Evolutionary conservation across 2,113 vertebrate species (phyloP).

Genomic region (Peromyscus californicus): DNA sequence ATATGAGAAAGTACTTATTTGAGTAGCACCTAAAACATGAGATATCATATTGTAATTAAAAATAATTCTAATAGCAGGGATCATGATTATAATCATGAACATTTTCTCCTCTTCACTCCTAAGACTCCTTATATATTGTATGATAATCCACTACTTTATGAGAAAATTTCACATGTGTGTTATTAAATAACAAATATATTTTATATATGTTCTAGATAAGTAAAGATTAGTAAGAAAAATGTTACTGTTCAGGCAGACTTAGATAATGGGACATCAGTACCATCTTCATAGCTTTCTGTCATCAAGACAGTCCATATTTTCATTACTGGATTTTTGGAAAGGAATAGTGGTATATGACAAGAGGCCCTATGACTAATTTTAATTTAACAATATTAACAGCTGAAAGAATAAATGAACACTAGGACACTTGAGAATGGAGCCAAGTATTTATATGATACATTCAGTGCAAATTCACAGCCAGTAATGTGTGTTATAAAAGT

Average conservation of each 20-base stretch:
- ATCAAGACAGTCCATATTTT: constrained; percentile 49
- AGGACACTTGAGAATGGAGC: constrained; percentile 59
- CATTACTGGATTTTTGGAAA: constrained; percentile 27
- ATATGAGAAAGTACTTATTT: not conserved
- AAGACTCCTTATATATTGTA: not conserved
- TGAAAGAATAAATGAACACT: constrained; percentile 54
- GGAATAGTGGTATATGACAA: constrained; percentile 63
- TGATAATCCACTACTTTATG: not conserved
- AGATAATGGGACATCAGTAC: constrained; percentile 25
- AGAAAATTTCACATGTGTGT: constrained; percentile 26
- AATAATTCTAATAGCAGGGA: constrained; percentile 36
- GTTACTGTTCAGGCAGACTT: not conserved
- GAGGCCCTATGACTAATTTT: constrained; percentile 18
- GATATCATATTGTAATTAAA: not conserved
- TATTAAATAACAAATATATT: constrained; percentile 13
- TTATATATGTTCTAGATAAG: constrained; percentile 29
- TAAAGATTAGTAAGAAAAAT: constrained; percentile 52
- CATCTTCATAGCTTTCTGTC: not conserved
- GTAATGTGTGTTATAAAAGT: not conserved
- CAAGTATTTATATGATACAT: not conserved
- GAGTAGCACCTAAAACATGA: not conserved
- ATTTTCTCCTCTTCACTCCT: not conserved
- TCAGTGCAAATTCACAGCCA: constrained; percentile 41
- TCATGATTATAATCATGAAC: not conserved
- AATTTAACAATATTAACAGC: constrained; percentile 61